Evolutionary conservation across 2,888 invertebrate genomes (phyloP).

Genomic region (Cabera pusaria): DNA sequence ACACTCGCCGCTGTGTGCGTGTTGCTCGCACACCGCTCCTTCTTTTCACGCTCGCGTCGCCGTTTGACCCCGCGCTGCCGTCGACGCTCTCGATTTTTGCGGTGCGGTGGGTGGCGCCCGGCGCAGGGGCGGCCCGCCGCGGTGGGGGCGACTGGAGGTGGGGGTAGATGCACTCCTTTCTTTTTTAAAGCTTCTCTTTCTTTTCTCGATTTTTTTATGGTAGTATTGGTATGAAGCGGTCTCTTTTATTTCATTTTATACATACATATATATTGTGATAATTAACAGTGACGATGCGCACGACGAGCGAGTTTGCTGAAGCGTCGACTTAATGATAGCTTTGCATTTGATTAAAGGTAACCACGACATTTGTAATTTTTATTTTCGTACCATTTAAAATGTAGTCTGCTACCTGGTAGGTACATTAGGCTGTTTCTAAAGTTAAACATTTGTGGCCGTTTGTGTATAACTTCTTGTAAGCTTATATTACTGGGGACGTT

Average conservation of each 20-base stretch:
- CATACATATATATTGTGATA: conserved; percentile 78
- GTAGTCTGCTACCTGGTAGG: conserved; percentile 32
- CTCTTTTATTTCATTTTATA: conserved; percentile 74
- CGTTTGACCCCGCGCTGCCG: conserved; percentile 82
- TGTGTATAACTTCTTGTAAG: conserved; percentile 45
- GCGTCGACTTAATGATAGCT: conserved; percentile 76
- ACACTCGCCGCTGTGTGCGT: conserved; percentile 64
- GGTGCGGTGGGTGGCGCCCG: conserved; percentile 85
- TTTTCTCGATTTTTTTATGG: conserved; percentile 82
- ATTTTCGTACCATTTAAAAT: conserved; percentile 50
- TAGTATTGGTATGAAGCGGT: conserved; percentile 78
- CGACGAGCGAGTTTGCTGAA: conserved; percentile 71
- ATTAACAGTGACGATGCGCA: conserved; percentile 80
- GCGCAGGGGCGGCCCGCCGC: conserved; percentile 76
- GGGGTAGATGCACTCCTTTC: conserved; percentile 81
- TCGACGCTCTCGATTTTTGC: conserved; percentile 85
- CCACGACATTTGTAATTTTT: conserved; percentile 71
- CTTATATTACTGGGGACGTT: conserved; percentile 51
- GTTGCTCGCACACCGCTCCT: conserved; percentile 74
- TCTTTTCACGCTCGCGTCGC: conserved; percentile 82
- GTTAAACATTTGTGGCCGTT: conserved; percentile 43
- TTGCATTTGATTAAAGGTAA: conserved; percentile 80
- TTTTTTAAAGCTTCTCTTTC: conserved; percentile 83
- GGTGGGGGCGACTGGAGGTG: conserved; percentile 72
- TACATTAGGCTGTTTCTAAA: conserved; percentile 39